Percentiles rank a stretch among this genome's conserved stretches.
Evolutionary conservation across 1,140 invertebrate genomes (phyloP).

Genomic region (Branchinecta lynchi): DNA sequence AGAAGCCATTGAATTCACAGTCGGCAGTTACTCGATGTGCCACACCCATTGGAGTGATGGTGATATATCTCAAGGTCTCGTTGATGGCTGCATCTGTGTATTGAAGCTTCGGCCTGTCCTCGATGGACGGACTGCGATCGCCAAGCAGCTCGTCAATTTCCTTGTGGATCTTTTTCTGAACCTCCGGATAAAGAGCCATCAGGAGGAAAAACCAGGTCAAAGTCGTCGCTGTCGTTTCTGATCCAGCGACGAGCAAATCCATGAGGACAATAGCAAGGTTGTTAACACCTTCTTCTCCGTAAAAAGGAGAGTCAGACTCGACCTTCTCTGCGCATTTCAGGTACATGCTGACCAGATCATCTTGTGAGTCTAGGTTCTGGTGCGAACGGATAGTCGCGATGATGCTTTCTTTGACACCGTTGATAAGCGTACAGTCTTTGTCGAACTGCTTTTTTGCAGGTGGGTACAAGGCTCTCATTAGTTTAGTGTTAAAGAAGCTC

Average conservation of each 20-base stretch:
- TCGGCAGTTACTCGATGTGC: conserved; percentile 21
- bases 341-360: background rate
- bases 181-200: conserved; percentile 53
- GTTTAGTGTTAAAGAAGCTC: background rate
- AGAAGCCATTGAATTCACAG: conserved; percentile 24
- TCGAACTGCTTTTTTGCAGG: background rate
- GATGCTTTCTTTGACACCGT: background rate
- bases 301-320: background rate
- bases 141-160: conserved; percentile 64
- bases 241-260: conserved; percentile 59
- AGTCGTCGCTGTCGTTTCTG: conserved; percentile 62
- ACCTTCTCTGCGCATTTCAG: background rate
- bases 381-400: background rate
- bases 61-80: conserved; percentile 23
- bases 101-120: conserved; percentile 52
- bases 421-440: background rate
- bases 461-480: background rate
- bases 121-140: conserved; percentile 45
- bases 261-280: conserved; percentile 43
- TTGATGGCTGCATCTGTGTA: conserved; percentile 27
- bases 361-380: background rate
- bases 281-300: conserved; percentile 13
- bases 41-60: conserved; percentile 21
- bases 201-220: conserved; percentile 60
- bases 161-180: conserved; percentile 56